These are phyloP conservation scores for Cossypha niveicapilla DNA, from an alignment of 2,797 vertebrate species.

Conservation along the genomic window DNA sequence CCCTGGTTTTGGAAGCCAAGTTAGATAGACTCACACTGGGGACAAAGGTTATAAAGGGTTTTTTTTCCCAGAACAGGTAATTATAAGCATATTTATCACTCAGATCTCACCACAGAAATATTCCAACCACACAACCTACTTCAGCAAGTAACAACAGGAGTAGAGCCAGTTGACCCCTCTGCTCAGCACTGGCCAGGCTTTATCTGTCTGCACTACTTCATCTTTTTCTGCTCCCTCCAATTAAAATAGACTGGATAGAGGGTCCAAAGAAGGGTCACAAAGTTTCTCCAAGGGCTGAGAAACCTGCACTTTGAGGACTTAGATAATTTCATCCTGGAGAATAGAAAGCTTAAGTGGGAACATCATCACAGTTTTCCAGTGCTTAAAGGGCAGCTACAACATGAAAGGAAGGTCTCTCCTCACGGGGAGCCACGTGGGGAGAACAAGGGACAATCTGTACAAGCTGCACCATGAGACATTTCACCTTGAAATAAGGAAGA, in stretches of 20 bases:
- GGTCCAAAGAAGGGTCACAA: not conserved
- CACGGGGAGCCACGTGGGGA: not conserved
- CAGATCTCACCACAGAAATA: not conserved
- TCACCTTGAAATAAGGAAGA: not conserved
- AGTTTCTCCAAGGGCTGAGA: not conserved
- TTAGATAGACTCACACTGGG: not conserved
- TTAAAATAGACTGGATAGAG: not conserved
- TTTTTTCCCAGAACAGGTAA: not conserved
- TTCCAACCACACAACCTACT: not conserved
- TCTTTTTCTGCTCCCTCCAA: not conserved
- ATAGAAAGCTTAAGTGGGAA: not conserved
- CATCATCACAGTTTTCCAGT: not conserved
- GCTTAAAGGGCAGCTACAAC: not conserved
- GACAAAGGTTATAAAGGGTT: not conserved
- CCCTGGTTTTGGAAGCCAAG: not conserved
- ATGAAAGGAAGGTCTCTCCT: not conserved
- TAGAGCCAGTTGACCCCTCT: fast-evolving
- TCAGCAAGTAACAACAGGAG: not conserved
- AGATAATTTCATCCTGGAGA: not conserved
- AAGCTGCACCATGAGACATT: not conserved
- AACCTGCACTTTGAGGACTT: not conserved
- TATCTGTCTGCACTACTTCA: not conserved
- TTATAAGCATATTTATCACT: not conserved
- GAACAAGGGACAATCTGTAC: not conserved
- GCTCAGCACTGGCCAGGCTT: not conserved